These are phyloP conservation scores for Drosophila meridionalis DNA, from an alignment of 2,888 invertebrate species.

Conservation along the genomic window DNA sequence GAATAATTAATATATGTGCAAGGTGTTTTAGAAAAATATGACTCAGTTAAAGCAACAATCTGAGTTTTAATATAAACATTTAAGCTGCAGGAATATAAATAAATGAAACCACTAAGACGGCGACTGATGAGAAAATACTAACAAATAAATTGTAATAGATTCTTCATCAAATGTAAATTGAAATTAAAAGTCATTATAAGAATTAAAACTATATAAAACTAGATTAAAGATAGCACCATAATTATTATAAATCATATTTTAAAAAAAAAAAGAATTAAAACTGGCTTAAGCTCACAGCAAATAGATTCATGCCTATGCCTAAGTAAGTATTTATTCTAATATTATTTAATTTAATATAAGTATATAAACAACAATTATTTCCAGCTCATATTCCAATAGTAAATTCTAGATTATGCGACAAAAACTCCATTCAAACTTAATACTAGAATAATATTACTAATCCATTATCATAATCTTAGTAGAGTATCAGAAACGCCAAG, in stretches of 20 bases:
- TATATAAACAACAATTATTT: background rate
- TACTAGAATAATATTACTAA: background rate
- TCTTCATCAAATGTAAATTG: background rate
- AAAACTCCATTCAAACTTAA: background rate
- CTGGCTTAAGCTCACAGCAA: too few relatives aligned
- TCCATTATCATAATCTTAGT: background rate
- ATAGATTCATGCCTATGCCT: background rate
- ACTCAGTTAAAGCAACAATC: background rate
- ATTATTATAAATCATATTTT: too few relatives aligned
- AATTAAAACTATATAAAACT: background rate
- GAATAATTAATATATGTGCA: background rate
- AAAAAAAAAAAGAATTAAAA: too few relatives aligned
- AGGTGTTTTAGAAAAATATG: background rate
- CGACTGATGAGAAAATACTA: background rate
- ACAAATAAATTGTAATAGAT: background rate
- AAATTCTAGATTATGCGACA: background rate
- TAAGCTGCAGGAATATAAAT: background rate
- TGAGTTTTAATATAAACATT: background rate
- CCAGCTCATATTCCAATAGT: background rate
- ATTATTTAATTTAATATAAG: background rate
- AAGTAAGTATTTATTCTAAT: background rate
- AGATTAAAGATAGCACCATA: too few relatives aligned
- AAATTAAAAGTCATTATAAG: background rate
- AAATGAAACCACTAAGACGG: background rate
- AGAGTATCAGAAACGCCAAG: conserved; percentile 34